Percentiles rank a stretch among this genome's conserved stretches.
Evolutionary conservation across 2,113 vertebrate genomes (phyloP).

Genomic region (Stercorarius parasiticus): DNA sequence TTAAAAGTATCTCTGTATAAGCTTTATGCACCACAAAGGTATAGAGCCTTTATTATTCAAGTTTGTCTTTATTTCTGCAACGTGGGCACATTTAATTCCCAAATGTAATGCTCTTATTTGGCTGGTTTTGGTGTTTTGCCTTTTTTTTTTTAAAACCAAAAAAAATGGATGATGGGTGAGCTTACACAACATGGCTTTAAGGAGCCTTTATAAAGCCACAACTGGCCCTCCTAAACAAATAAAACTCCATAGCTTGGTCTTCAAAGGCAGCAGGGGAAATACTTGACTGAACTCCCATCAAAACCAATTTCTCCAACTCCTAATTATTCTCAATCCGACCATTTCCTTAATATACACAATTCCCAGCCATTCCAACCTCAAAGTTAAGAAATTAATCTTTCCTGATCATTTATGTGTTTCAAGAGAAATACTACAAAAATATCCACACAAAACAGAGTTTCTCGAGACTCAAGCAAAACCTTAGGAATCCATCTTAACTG

Average conservation of each 20-base stretch:
- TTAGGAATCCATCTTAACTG: not conserved
- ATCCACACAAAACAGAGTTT: not conserved
- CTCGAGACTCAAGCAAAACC: not conserved
- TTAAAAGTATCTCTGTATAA: not conserved
- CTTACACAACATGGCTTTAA: not conserved
- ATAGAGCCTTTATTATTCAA: rapidly evolving
- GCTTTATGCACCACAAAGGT: not conserved
- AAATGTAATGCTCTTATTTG: not conserved
- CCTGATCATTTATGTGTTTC: not conserved
- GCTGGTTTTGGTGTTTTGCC: not conserved
- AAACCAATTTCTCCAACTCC: not conserved
- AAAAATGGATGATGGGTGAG: not conserved
- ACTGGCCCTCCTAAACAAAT: not conserved
- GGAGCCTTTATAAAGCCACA: not conserved
- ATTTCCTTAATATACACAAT: not conserved
- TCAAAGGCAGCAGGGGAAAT: not conserved
- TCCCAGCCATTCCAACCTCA: not conserved
- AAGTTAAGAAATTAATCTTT: not conserved
- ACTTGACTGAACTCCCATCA: not conserved
- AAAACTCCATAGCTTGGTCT: not conserved
- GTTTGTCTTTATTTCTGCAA: not conserved
- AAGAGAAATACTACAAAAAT: not conserved
- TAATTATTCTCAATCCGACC: not conserved
- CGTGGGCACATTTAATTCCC: not conserved
- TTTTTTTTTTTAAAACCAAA: not conserved